Conservation (phyloP, 2,888 invertebrate species). For the Agriotes lineatus region DNA sequence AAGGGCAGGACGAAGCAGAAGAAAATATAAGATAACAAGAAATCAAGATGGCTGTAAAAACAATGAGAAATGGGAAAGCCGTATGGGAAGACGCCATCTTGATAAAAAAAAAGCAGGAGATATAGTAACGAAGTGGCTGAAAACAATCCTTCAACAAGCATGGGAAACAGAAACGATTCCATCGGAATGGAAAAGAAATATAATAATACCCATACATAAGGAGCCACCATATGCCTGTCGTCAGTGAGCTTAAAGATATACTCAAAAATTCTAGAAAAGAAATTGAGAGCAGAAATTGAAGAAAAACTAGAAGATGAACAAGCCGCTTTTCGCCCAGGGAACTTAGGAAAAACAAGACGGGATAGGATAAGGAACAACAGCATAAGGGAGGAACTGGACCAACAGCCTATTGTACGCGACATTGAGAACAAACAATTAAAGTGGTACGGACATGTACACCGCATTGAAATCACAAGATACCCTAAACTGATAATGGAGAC, state of each 20-base stretch:
- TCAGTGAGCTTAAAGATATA: neutral
- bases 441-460: no score
- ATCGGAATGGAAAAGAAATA: neutral
- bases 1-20: neutral
- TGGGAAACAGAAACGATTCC: slow-evolving; percentile 1
- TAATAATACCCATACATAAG: neutral
- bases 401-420: no score
- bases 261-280: no score
- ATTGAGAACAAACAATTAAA: no score
- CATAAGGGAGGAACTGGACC: no score
- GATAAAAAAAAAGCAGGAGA: neutral
- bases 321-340: neutral
- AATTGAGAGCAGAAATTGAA: neutral
- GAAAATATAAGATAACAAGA: no score
- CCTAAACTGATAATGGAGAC: no score
- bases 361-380: no score
- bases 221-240: neutral
- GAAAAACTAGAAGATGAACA: neutral
- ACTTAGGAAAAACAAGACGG: no score
- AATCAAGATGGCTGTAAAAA: neutral
- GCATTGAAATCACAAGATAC: no score
- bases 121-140: neutral
- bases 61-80: slow-evolving; percentile 1
- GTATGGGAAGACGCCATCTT: neutral
- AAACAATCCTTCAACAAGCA: neutral